Evolutionary conservation across 2,113 vertebrate species (phyloP).

Genomic region (Apus apus): DNA sequence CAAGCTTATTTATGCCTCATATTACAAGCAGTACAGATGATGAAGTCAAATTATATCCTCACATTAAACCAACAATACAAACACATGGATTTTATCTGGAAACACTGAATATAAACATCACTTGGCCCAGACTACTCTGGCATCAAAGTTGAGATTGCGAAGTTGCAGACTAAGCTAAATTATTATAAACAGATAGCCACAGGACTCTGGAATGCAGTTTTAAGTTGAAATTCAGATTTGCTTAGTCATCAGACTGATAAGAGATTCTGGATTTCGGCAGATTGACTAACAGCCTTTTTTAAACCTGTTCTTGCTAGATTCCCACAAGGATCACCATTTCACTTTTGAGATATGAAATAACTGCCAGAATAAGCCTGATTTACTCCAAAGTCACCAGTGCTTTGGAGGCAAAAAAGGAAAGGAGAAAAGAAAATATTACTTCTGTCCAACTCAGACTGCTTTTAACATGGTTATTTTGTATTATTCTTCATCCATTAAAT

Average conservation of each 20-base stretch:
- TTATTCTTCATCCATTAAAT: not conserved
- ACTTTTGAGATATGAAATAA: not conserved
- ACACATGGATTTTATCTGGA: not conserved
- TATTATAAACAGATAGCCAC: not conserved
- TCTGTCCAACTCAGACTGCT: not conserved
- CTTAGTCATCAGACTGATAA: conserved; percentile 21
- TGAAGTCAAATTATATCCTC: not conserved
- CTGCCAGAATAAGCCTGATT: not conserved
- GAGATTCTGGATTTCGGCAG: not conserved
- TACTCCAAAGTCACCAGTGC: not conserved
- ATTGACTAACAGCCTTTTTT: not conserved
- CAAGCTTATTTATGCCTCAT: not conserved
- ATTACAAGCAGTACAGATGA: not conserved
- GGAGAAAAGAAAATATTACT: not conserved
- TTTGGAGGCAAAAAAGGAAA: not conserved
- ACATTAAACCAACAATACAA: not conserved
- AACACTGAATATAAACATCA: not conserved
- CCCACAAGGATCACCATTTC: not conserved
- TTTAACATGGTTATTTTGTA: not conserved
- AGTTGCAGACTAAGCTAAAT: not conserved
- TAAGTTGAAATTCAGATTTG: conserved; percentile 10
- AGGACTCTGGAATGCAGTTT: conserved; percentile 7
- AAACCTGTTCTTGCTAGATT: not conserved
- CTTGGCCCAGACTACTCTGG: not conserved
- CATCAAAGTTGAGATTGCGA: not conserved